Evolutionary conservation across 2,113 vertebrate genomes (phyloP).

Genomic region (Scomber colias): DNA sequence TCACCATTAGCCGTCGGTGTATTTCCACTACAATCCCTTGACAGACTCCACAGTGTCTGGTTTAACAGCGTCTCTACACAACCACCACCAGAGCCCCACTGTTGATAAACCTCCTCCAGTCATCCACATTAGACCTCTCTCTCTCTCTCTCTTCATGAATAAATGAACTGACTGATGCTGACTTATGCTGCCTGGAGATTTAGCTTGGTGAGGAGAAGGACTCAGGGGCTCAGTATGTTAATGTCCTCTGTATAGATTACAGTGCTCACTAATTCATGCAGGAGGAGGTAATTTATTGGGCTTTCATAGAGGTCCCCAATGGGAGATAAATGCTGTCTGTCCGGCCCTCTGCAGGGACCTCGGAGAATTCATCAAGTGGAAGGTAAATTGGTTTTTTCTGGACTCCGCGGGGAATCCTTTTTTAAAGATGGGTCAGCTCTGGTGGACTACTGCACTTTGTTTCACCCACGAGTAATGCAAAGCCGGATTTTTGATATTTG

Average conservation of each 20-base stretch:
- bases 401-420: conserved; percentile 58
- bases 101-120: conserved; percentile 37
- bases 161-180: conserved; percentile 54
- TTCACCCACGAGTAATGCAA: conserved; percentile 18
- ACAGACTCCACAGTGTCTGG: background rate
- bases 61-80: background rate
- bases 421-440: background rate
- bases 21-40: background rate
- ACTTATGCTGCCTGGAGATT: conserved; percentile 46
- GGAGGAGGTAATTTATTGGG: conserved; percentile 75
- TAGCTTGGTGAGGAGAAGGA: conserved; percentile 25
- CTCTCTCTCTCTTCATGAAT: conserved; percentile 49
- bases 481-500: background rate
- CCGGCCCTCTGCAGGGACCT: conserved; percentile 55
- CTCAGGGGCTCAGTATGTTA: conserved; percentile 53
- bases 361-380: conserved; percentile 67
- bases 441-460: conserved; percentile 32
- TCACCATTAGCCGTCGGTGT: too few relatives aligned
- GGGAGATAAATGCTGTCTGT: conserved; percentile 74
- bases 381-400: conserved; percentile 69
- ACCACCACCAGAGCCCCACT: conserved; percentile 4
- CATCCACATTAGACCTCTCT: background rate
- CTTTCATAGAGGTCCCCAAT: conserved; percentile 66
- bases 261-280: conserved; percentile 75
- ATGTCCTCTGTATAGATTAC: conserved; percentile 72